Base-by-base conservation (phyloP, 1,140 invertebrate genomes). In the Anastrepha ludens region DNA sequence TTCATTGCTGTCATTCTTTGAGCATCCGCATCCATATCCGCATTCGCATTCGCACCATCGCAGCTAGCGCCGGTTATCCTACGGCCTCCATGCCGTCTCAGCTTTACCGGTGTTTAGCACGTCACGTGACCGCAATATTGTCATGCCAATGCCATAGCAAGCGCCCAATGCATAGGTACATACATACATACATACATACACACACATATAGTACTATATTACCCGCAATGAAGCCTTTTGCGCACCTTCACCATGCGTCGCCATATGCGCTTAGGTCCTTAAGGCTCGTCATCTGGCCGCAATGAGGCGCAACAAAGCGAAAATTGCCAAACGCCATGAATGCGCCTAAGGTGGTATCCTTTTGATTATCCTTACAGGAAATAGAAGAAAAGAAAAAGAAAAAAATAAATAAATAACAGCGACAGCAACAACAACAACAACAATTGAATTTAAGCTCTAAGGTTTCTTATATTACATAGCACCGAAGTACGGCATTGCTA, bases 81-180 rank as follows among this genome's bases (percentile, higher is more conserved):
- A 47, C 74, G 74, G 74, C 74, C 67, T 47, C 44, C 47, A 13
- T n/a, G 15, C 3, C 13, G 41, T 41, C 41, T 20, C n/a, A 20
- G 17, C n/a, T 2, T 47, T 55, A 6, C 2, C 15, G 44, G 70
- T 74, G 39, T 15, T 47, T 47, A 29, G 74, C 74, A 9, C n/a
- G 74, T 81, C 47, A 81, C 74, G n/a, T 81, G 74, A 55, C 74
- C 74, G 74, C 74, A 81, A 55, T 81, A 81, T 81, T 81, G 74
- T 81, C 74, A 81, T 81, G 29, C 74, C 74, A 81, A 81, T 17
- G 47, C 50, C 74, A 55, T 47, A 17, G 70, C 44, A 67, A 41
- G 64, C 64, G 29, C 50, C 6, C 50, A 2, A 55, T 55, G 2
- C 50, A 6, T 8, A 11, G 2, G 3, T 29, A 29, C 29, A 29